A percentile compares a stretch with the other conserved stretches of the same genome.
phyloP scores from a whole-genome alignment of 2,113 vertebrate species.

The Trichomycterus rosablanca region DNA sequence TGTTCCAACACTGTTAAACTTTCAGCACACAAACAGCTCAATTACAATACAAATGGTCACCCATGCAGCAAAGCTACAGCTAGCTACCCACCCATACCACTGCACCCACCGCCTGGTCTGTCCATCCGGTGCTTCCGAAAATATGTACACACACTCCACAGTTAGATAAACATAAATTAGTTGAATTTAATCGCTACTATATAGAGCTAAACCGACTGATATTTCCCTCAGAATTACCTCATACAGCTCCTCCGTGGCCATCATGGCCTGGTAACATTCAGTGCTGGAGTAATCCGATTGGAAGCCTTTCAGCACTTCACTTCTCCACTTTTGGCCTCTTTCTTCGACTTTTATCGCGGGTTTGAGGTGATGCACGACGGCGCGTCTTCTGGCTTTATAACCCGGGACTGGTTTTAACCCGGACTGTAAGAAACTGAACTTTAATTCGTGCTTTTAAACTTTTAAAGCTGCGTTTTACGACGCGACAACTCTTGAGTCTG shows the following conservation, averaged over 20 bases:
- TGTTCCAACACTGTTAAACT: too few species aligned
- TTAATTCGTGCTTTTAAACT: conserved; percentile 10
- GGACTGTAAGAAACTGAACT: neutral
- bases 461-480: conserved; percentile 1
- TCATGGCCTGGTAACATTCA: conserved; percentile 45
- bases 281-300: conserved; percentile 38
- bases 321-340: conserved; percentile 22
- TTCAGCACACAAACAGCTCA: neutral
- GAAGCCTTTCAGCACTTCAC: conserved; percentile 33
- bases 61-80: conserved; percentile 15
- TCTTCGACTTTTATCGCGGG: conserved; percentile 21
- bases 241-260: conserved; percentile 68
- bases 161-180: too few species aligned
- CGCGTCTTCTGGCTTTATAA: neutral
- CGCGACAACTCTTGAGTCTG: neutral
- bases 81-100: neutral
- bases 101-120: neutral
- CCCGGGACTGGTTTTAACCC: neutral
- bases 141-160: too few species aligned
- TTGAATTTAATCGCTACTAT: too few species aligned
- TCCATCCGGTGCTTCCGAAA: too few species aligned
- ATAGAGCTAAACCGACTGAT: neutral
- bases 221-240: conserved; percentile 51
- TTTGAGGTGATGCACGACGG: conserved; percentile 3
- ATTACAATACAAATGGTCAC: neutral